Conservation (phyloP, 2,797 vertebrate genomes). For the Nannoperca obscura region DNA sequence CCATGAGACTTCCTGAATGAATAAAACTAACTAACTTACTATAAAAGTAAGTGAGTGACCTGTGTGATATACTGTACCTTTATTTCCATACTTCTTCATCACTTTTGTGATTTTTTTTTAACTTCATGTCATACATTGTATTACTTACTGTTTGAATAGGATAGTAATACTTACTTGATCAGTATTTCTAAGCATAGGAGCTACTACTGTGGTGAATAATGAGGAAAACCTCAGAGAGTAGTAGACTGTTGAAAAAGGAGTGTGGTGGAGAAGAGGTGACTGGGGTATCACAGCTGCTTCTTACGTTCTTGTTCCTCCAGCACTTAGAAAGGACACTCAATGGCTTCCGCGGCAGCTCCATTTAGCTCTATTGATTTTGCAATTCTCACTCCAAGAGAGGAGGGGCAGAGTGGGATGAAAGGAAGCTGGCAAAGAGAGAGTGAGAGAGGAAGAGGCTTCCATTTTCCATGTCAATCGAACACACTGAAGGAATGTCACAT, state of each 20-base stretch:
- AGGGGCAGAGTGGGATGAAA: slow-evolving; percentile 60
- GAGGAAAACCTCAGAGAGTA: slow-evolving; percentile 32
- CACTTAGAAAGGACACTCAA: slow-evolving; percentile 82
- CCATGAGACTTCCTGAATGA: not conserved
- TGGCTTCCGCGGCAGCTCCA: slow-evolving; percentile 84
- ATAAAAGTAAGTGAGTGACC: not conserved
- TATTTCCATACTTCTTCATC: not conserved
- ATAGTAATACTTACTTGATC: slow-evolving; percentile 6
- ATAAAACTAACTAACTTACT: not conserved
- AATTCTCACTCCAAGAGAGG: slow-evolving; percentile 75
- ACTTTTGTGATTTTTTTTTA: not conserved
- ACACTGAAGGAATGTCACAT: slow-evolving; percentile 71
- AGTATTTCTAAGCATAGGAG: slow-evolving; percentile 1
- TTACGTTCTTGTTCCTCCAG: slow-evolving; percentile 74
- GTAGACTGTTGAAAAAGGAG: slow-evolving; percentile 26
- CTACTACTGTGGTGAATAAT: slow-evolving; percentile 27
- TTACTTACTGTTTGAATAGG: not conserved
- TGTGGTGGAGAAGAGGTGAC: slow-evolving; percentile 51
- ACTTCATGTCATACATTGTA: not conserved
- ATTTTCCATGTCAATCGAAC: slow-evolving; percentile 68
- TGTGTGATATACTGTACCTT: not conserved
- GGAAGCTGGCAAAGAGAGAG: slow-evolving; percentile 62
- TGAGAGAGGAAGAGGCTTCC: slow-evolving; percentile 50
- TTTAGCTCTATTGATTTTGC: slow-evolving; percentile 87
- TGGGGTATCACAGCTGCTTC: slow-evolving; percentile 69